phyloP scores from a whole-genome alignment of 2,888 invertebrate species.

The Chrysodeixis includens region DNA sequence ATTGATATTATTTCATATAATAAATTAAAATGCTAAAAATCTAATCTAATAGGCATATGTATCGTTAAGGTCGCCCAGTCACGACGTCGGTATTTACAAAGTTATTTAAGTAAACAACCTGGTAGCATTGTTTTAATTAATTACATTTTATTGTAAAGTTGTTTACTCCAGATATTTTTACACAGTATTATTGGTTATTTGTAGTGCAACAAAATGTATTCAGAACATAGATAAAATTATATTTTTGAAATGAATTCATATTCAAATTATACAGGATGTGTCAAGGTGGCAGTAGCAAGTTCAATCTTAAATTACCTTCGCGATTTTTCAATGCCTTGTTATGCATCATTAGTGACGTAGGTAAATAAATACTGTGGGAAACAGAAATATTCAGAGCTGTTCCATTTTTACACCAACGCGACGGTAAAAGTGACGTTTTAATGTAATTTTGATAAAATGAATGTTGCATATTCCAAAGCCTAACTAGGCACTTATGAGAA shows the following conservation, averaged over 20 bases:
- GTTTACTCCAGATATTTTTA: background rate
- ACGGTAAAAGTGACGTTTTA: too few species aligned
- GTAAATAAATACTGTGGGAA: too few species aligned
- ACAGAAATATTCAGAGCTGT: too few species aligned
- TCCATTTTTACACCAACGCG: too few species aligned
- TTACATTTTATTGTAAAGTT: background rate
- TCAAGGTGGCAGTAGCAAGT: too few species aligned
- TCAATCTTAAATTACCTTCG: background rate
- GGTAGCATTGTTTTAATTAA: slow-evolving; percentile 4
- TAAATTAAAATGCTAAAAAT: slow-evolving; percentile 16
- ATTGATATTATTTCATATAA: too few species aligned
- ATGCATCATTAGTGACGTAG: too few species aligned
- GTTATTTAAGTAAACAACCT: slow-evolving; percentile 17
- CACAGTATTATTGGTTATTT: background rate
- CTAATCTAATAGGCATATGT: slow-evolving; percentile 11
- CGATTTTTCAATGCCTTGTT: too few species aligned
- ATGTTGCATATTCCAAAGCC: too few species aligned
- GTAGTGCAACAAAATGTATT: background rate
- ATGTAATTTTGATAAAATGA: too few species aligned
- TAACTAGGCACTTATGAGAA: too few species aligned
- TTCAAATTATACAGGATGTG: background rate
- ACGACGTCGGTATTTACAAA: slow-evolving; percentile 19
- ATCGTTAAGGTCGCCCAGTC: slow-evolving; percentile 33
- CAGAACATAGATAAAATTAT: background rate
- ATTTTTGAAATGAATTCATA: background rate